Evolutionary conservation across 1,140 invertebrate genomes (phyloP), one percentile per base, ranked within the genome.

Genomic region (Pogonognathellus flavescens): DNA sequence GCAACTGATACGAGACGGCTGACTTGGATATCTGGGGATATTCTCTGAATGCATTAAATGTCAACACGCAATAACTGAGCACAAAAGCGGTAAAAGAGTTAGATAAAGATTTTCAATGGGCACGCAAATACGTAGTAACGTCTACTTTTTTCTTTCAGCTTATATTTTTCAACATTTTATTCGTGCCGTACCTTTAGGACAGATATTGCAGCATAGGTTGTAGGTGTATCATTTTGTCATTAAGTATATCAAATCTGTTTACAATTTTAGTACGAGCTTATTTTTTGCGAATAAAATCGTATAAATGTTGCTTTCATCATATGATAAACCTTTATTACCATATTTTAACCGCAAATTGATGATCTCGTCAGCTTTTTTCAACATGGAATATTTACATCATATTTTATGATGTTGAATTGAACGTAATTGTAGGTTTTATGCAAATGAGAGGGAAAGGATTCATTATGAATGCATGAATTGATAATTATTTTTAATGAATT

Each of bases 1-100:
- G 53, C n/a, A n/a, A 41, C 31, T 41, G 31, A 41, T 41, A 41
- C 31, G 2, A 41, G 6, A 41, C 31, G 31, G 31, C 31, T 41
- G 31, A 41, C 31, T 41, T 41, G 31, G 31, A 41, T 41, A 55
- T 11, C 53, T 14, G 9, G 25, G 11, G 9, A 14, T 66, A 50
- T 50, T 31, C 49, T 16, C 66, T 50, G 41, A 41, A 41, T 41
- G 31, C 31, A 41, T 16, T 76, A 76, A 76, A 76, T 50, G 31
- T 76, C 70, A 76, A 50, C 70, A 76, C 70, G 70, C 70, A 76
- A 76, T 76, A 76, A 76, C 70, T 76, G 31, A n/a, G 25, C 9
- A 31, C 41, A 76, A 76, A 49, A n/a, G 13, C 25, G 25, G 0
- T 31, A 50, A 76, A 31, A 25, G 62, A 66, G 11, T 66, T 66